These are phyloP conservation scores for Rhabdornis inornatus DNA, from an alignment of 2,113 vertebrate genomes.

Conservation along the genomic window DNA sequence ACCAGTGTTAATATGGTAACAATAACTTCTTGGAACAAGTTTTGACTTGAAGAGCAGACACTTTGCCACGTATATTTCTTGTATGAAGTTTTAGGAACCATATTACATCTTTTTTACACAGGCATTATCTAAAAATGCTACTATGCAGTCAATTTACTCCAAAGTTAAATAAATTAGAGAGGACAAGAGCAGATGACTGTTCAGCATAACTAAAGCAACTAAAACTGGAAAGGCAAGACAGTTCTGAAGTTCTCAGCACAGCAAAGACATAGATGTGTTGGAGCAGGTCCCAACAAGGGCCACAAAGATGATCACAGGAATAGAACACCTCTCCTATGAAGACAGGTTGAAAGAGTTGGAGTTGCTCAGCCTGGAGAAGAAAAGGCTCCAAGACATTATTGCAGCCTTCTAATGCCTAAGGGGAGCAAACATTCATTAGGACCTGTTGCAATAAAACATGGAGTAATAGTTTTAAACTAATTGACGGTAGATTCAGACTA, in stretches of 20 bases:
- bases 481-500: not conserved
- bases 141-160: not conserved
- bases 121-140: not conserved
- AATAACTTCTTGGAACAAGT: not conserved
- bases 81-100: not conserved
- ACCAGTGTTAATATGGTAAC: not conserved
- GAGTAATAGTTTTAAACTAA: not conserved
- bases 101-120: not conserved
- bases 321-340: not conserved
- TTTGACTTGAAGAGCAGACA: not conserved
- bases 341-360: not conserved
- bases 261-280: not conserved
- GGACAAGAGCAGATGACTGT: not conserved
- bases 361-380: not conserved
- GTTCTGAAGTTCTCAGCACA: not conserved
- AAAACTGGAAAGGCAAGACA: not conserved
- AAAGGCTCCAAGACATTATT: not conserved
- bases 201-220: not conserved
- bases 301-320: not conserved
- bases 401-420: not conserved
- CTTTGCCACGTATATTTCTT: not conserved
- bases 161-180: not conserved
- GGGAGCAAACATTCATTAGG: not conserved
- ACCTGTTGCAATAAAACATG: not conserved
- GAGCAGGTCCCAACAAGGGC: rapidly evolving